Base-by-base conservation (phyloP, 2,113 vertebrate genomes). In the Lampris incognitus region DNA sequence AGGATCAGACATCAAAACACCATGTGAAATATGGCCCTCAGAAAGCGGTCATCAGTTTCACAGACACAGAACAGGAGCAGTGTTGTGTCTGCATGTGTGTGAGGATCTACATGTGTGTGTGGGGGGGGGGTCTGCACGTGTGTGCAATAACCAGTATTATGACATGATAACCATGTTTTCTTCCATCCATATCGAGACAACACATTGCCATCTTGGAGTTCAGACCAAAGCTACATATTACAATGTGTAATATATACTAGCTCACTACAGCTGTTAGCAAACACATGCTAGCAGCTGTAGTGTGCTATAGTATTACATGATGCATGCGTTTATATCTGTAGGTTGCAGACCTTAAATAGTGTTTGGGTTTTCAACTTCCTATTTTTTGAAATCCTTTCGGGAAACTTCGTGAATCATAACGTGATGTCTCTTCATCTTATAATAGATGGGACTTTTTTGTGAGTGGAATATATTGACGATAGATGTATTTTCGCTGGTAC, bases 1-100 rank as follows among this genome's bases (percentile, higher is more conserved):
- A 69, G 38, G 55, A 60, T 40, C 4, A 61, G 55, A 44, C 46
- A 50, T 10, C 58, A 56, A 55, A 66, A 59, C 59, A 48, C 41
- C 60, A 9, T 50, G 60, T 50, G 60, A 40, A 50, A 40, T 41
- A 57, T 68, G 39, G 58, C 51, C 5, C n/a, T 36, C 9, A 6
- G 41, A 42, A 13, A 77, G 68, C 38, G 74, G 74, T 41, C 65
- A 69, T 64, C 38, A 44, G n/a, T 7, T 57, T 69, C 38, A 54
- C 37, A 69, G 70, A 74, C 39, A 58, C 54, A 24, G 59, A 76
- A 49, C 68, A 76, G 66, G 55, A 81, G 39, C 36, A 56, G 49
- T 3, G 6, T 1, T 42, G 9, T 40, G 38, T 41, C 5, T 66
- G 48, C 51, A 54, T 69, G 44, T 56, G 62, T 65, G 61, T 57